Evolutionary conservation across 2,797 vertebrate species (phyloP).

Genomic region (Poeciliopsis infans): DNA sequence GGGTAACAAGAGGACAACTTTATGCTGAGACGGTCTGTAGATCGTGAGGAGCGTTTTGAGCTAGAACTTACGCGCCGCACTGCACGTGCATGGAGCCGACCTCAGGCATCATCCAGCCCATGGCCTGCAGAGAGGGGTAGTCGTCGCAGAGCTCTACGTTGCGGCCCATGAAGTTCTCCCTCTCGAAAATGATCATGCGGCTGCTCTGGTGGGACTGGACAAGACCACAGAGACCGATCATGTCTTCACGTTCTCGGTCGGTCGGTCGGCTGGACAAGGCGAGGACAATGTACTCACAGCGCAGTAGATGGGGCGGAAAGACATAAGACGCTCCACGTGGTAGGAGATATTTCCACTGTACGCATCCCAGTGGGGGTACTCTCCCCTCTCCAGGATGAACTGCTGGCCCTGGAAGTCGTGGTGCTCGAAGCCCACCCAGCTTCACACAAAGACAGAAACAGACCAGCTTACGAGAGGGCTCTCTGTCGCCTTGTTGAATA

Average conservation of each 20-base stretch:
- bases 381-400: conserved; percentile 86
- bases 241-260: neutral
- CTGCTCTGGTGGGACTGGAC: conserved; percentile 80
- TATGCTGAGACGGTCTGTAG: neutral
- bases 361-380: conserved; percentile 87
- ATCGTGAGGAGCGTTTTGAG: neutral
- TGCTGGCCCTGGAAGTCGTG: conserved; percentile 88
- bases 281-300: conserved; percentile 72
- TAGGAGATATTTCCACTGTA: conserved; percentile 83
- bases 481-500: neutral
- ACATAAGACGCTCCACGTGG: conserved; percentile 83
- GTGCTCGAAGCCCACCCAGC: conserved; percentile 87
- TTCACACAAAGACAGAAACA: conserved; percentile 45
- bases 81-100: conserved; percentile 88
- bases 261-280: neutral
- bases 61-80: conserved; percentile 82
- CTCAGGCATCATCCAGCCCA: conserved; percentile 84
- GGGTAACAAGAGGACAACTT: neutral
- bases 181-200: conserved; percentile 80
- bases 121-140: conserved; percentile 86
- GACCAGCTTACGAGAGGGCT: neutral
- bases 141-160: conserved; percentile 82
- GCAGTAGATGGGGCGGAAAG: conserved; percentile 83
- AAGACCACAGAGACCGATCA: neutral
- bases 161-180: conserved; percentile 85